Conservation (phyloP, 2,888 invertebrate genomes). For the Mechanitis messenoides region DNA sequence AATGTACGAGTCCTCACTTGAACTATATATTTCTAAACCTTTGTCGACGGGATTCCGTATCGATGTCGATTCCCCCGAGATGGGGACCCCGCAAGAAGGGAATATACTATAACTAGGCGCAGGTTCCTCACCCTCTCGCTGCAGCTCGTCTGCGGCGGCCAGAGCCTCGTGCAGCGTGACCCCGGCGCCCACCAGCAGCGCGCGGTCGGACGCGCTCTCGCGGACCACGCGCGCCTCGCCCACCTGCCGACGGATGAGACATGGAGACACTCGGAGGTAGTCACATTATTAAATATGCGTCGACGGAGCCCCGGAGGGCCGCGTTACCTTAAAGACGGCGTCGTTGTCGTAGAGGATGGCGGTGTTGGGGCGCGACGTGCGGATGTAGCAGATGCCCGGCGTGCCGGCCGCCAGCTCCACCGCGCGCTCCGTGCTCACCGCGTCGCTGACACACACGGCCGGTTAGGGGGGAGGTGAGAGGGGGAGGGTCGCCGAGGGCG, state of each 20-base stretch:
- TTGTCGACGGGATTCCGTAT: too few species aligned
- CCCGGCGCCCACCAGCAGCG: conserved; percentile 93
- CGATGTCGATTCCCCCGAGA: too few species aligned
- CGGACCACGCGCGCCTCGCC: conserved; percentile 89
- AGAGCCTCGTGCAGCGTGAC: conserved; percentile 95
- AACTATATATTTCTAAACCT: too few species aligned
- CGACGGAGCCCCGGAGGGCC: too few species aligned
- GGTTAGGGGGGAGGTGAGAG: too few species aligned
- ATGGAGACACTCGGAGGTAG: too few species aligned
- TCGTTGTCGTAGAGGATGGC: conserved; percentile 90
- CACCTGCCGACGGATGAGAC: conserved; percentile 52
- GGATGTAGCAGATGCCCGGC: conserved; percentile 95
- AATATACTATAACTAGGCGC: too few species aligned
- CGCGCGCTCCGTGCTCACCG: conserved; percentile 95
- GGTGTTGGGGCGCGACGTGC: conserved; percentile 95
- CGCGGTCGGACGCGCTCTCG: conserved; percentile 84
- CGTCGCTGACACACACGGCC: conserved; percentile 78
- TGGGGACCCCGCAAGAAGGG: too few species aligned
- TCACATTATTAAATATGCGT: too few species aligned
- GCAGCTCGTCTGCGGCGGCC: conserved; percentile 86
- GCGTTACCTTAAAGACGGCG: conserved; percentile 82
- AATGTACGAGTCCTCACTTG: too few species aligned
- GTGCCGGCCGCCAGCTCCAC: conserved; percentile 97
- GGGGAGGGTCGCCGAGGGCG: background rate
- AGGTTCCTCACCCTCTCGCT: conserved; percentile 46